phyloP scores from a whole-genome alignment of 2,797 vertebrate species.

The Pangasius macronema region DNA sequence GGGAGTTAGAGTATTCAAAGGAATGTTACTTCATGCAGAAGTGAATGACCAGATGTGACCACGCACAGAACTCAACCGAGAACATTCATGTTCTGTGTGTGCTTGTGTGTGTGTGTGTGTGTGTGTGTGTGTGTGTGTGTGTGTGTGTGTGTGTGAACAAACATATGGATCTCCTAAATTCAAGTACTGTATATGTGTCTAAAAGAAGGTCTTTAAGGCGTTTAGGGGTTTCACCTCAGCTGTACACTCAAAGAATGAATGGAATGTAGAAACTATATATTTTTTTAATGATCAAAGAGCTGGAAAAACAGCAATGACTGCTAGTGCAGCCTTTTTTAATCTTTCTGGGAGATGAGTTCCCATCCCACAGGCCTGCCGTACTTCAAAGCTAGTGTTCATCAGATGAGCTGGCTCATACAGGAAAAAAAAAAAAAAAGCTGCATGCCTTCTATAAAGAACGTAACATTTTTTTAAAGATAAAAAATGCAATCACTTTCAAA shows the following conservation, averaged over 20 bases:
- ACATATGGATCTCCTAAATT: neutral
- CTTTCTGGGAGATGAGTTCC: constrained; percentile 28
- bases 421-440: too few species aligned
- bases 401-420: too few species aligned
- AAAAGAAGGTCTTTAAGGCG: neutral
- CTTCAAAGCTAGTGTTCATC: constrained; percentile 36
- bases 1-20: neutral
- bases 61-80: neutral
- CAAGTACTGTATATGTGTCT: neutral
- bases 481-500: neutral
- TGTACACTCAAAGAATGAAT: constrained; percentile 30
- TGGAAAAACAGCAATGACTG: constrained; percentile 7
- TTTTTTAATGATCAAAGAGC: constrained; percentile 41
- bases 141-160: constrained; percentile 1
- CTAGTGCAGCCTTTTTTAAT: constrained; percentile 10
- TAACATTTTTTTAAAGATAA: neutral
- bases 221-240: neutral
- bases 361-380: constrained; percentile 14
- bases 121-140: constrained; percentile 8
- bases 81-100: constrained; percentile 7
- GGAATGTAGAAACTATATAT: constrained; percentile 35
- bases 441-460: neutral
- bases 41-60: constrained; percentile 30
- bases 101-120: constrained; percentile 23
- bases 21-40: constrained; percentile 23